These are phyloP conservation scores for Sigmodon hispidus DNA, from an alignment of 2,113 vertebrate genomes.

Conservation along the genomic window DNA sequence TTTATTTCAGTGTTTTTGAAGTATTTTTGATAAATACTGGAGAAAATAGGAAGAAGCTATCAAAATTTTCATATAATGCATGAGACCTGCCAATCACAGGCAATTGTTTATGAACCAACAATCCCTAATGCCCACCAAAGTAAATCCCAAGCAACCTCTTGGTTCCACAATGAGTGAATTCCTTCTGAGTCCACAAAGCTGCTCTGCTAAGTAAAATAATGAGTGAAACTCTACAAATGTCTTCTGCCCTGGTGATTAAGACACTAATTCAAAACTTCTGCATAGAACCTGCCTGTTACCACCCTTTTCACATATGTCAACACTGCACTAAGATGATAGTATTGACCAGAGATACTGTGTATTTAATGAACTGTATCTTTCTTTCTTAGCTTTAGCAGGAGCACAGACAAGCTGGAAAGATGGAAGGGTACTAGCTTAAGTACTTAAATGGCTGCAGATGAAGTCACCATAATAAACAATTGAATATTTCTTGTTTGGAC, in stretches of 20 bases:
- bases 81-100: background rate
- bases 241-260: background rate
- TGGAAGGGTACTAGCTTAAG: constrained; percentile 28
- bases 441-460: constrained; percentile 43
- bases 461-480: constrained; percentile 67
- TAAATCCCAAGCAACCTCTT: background rate
- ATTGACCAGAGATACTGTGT: background rate
- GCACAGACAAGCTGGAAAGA: constrained; percentile 8
- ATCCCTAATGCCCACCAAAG: background rate
- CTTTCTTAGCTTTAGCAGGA: background rate
- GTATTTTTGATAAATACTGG: background rate
- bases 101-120: constrained; percentile 9
- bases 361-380: background rate
- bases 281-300: background rate
- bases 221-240: background rate
- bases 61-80: background rate
- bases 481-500: constrained; percentile 76
- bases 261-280: constrained; percentile 10
- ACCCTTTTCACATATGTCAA: background rate
- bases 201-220: constrained; percentile 4
- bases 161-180: background rate
- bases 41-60: background rate
- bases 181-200: background rate
- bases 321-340: background rate
- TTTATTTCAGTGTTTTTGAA: background rate